Base-by-base conservation (phyloP, 2,113 vertebrate species). In the Oxyruncus cristatus region DNA sequence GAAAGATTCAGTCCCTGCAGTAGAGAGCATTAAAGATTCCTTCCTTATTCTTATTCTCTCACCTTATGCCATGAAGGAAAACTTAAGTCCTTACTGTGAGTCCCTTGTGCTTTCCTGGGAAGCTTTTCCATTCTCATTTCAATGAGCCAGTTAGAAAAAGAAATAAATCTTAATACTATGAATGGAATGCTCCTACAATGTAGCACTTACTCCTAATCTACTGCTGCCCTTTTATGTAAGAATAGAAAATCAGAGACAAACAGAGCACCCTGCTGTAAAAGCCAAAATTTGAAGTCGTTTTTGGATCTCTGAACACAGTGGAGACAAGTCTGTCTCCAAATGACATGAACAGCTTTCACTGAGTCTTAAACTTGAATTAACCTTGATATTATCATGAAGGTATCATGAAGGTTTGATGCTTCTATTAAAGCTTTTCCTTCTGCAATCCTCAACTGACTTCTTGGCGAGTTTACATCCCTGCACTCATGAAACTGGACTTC, bases 101-200 rank as follows among this genome's bases (percentile, higher is more conserved):
- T 22, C 47, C 47, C 30, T 65, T 28, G 8, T 49, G 73, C 28
- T 17, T 87, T 94, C 88, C 63, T 90, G 58, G 73, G 74, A 94
- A 80, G 75, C 63, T 59, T 90, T 88, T 70, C 63, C 42, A 90
- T 96, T 96, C 88, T 96, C 53, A 95, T 96, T 76, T 92, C 82
- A 95, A 95, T 92, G 58, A 93, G 2, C 18, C 63, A 49, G 42
- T 79, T 74, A 6, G 16, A 28, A 52, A 75, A 66, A 83, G 76
- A 75, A 63, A 79, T 17, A 28, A 75, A 46, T 19, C 53, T 49
- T 13, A 62, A 44, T 44, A n/a, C 70, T 52, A 87, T 42, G 71
- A 95, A 94, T 67, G 37, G 93, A 85, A 62, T 12, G 8, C 28
- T 89, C 58, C 74, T 72, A 58, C 74, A 71, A 26, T 21, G 75